Base-by-base conservation (phyloP, 2,888 invertebrate genomes). In the Leptopilina syphax region DNA sequence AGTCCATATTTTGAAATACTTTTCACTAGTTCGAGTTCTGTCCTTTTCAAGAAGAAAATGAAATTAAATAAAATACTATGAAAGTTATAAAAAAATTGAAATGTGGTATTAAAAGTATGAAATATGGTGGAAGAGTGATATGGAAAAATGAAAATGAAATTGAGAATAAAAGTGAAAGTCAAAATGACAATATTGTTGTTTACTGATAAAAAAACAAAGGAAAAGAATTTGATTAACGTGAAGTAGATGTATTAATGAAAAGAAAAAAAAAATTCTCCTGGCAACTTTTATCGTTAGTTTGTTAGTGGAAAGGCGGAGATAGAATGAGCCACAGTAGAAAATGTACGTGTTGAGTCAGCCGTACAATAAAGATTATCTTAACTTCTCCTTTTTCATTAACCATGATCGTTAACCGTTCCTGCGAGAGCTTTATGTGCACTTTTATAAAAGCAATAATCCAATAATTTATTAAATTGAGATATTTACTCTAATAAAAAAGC, bases 301-400 rank as follows among this genome's bases (percentile, higher is more conserved):
- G 70, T 70, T 54, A 63, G 63, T 63, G 27, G 54, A 54, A 34
- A 47, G 50, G 54, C 54, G 54, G 54, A 27, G 50, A 34, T 27
- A 54, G 54, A 70, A 27, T 54, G 27, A 70, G 70, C 27, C 54
- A 13, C 54, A 70, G 70, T 70, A 70, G 70, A 70, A 70, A 27
- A 70, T 44, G 13, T 70, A 54, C 70, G 24, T 50, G 50, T 70
- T n/a, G 54, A 70, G 70, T 70, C 70, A 54, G 70, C 70, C 70
- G 27, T 34, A 70, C 54, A 70, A 54, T 70, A 70, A 70, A 70
- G 70, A 54, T 70, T 54, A 70, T 70, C 70, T 70, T 27, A 50
- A 54, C 70, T 54, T 54, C 54, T 70, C 24, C 27, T 54, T 70
- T 54, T 54, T 70, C 50, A 70, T 70, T 34, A 70, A 54, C 54